These are phyloP conservation scores for Lepus townsendii DNA, from an alignment of 2,797 vertebrate genomes.

Conservation along the genomic window DNA sequence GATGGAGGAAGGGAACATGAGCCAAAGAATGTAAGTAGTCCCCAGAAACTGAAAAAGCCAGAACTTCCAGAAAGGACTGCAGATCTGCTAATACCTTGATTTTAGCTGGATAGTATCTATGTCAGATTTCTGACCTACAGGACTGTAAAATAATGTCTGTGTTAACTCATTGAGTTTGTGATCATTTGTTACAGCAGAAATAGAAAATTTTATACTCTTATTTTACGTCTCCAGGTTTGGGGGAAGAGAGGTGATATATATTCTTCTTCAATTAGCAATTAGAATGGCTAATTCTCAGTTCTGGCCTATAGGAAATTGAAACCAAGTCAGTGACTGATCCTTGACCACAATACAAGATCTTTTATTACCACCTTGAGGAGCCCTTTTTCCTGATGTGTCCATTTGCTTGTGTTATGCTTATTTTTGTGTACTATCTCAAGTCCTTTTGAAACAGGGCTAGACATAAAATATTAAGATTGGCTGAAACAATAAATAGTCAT, in stretches of 20 bases:
- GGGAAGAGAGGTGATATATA: background rate
- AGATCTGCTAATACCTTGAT: background rate
- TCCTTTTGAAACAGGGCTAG: background rate
- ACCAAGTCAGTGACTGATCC: background rate
- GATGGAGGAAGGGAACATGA: background rate
- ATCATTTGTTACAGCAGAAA: background rate
- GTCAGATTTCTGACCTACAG: background rate
- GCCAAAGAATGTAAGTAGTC: background rate
- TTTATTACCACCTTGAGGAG: background rate
- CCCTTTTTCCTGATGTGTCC: background rate
- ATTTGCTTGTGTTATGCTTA: background rate
- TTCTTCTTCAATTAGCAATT: background rate
- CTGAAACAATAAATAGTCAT: slow-evolving; percentile 1
- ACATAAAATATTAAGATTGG: slow-evolving; percentile 5
- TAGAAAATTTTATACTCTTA: background rate
- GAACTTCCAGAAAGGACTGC: background rate
- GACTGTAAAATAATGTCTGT: background rate
- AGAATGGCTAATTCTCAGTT: background rate
- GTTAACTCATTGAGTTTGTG: background rate
- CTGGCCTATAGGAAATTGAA: background rate
- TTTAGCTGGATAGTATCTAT: background rate
- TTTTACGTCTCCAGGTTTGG: background rate
- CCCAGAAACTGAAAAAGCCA: background rate
- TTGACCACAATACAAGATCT: background rate
- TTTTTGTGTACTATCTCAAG: background rate